Evolutionary conservation across 37 sponge, comb jelly and placozoan genomes (phyloP).

Genomic region (Mnemiopsis leidyi): DNA sequence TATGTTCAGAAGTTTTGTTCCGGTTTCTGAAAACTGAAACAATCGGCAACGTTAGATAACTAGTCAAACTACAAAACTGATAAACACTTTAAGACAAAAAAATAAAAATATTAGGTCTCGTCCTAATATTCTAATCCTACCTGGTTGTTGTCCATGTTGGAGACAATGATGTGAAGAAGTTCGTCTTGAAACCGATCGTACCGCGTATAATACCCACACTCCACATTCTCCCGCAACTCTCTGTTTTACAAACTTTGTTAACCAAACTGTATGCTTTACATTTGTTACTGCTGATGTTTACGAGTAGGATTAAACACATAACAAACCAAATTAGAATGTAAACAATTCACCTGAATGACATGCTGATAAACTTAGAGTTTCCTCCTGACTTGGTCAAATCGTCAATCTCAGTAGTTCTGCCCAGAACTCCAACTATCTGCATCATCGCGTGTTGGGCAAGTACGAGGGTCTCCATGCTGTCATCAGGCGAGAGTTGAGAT

Average conservation of each 20-base stretch:
- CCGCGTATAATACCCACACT: conserved; percentile 28
- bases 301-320: too few species aligned
- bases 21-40: background rate
- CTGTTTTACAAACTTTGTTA: background rate
- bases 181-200: conserved; percentile 30
- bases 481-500: background rate
- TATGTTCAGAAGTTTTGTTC: conserved; percentile 11
- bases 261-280: too few species aligned
- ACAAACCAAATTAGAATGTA: too few species aligned
- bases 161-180: conserved; percentile 34
- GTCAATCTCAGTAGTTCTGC: background rate
- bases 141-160: conserved; percentile 18
- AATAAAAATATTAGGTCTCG: too few species aligned
- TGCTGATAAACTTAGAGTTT: conserved; percentile 11
- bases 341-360: background rate
- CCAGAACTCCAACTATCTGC: background rate
- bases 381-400: background rate
- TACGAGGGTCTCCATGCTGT: background rate
- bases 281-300: too few species aligned
- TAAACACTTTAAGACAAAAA: too few species aligned
- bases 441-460: background rate
- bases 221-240: conserved; percentile 4
- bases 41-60: too few species aligned
- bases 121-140: too few species aligned
- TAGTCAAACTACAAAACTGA: too few species aligned